Conservation (phyloP, 2,113 vertebrate genomes). For the Catharus minimus region DNA sequence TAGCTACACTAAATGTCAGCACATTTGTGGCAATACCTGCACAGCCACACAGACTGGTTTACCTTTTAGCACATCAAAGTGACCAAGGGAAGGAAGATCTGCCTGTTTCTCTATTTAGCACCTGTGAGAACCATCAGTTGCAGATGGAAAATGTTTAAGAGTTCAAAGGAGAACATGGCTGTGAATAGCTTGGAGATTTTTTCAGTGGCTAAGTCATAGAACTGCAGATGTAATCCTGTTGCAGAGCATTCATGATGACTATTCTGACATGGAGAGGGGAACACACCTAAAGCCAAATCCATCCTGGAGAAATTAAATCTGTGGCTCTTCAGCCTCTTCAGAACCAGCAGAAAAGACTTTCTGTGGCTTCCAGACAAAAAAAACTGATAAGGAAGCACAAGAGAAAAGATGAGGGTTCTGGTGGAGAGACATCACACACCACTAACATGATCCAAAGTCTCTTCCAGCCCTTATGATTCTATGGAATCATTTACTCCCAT, state of each 20-base stretch:
- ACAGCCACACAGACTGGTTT: fast-evolving
- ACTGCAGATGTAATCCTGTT: neutral
- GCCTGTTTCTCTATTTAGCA: neutral
- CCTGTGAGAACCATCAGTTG: neutral
- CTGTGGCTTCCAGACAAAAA: neutral
- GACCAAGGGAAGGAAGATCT: neutral
- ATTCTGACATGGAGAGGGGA: neutral
- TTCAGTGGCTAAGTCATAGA: neutral
- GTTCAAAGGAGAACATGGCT: neutral
- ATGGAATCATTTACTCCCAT: neutral
- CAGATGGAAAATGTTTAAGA: neutral
- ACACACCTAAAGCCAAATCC: neutral
- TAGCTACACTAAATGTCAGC: neutral
- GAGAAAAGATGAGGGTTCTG: neutral
- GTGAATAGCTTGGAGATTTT: neutral
- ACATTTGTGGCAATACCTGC: neutral
- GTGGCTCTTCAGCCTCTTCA: neutral
- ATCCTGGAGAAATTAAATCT: neutral
- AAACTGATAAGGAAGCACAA: neutral
- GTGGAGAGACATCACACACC: neutral
- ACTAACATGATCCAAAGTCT: neutral
- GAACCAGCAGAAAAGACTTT: neutral
- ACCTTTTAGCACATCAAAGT: neutral
- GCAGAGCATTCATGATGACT: neutral
- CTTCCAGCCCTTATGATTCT: neutral